Conservation (phyloP, 2,113 vertebrate species). For the Nibea coibor region DNA sequence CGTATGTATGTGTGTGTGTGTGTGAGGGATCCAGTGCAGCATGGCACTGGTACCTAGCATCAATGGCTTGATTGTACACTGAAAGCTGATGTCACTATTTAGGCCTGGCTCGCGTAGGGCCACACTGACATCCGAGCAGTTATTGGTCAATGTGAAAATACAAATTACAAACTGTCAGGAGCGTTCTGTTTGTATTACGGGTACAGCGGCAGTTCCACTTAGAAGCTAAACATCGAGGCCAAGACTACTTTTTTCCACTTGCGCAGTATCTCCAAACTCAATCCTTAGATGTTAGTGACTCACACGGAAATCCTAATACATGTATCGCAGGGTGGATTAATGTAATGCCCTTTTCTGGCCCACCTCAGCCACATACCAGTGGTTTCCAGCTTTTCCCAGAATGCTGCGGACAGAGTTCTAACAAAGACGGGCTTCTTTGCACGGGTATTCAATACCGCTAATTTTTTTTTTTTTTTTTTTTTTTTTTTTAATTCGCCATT, state of each 20-base stretch:
- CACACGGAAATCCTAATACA: background rate
- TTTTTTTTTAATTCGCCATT: slow-evolving; percentile 1
- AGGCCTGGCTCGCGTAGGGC: slow-evolving; percentile 26
- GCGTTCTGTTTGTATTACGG: background rate
- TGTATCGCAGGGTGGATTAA: background rate
- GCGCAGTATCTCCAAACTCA: background rate
- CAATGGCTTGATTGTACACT: slow-evolving; percentile 79
- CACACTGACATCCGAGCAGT: slow-evolving; percentile 43
- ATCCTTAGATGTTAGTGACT: background rate
- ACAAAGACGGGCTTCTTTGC: background rate
- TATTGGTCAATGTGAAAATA: slow-evolving; percentile 34
- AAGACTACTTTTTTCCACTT: background rate
- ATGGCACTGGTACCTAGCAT: slow-evolving; percentile 73
- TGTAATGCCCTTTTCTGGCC: background rate
- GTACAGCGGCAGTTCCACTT: background rate
- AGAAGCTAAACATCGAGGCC: background rate
- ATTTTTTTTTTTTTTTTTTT: background rate
- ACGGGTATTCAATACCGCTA: background rate
- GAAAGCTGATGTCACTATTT: slow-evolving; percentile 73
- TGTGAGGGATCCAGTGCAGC: slow-evolving; percentile 34
- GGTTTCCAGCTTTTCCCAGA: background rate
- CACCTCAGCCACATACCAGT: slow-evolving; percentile 5
- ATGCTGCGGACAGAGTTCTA: background rate
- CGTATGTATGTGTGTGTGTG: background rate
- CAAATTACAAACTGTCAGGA: slow-evolving; percentile 17